A percentile compares a stretch with the other conserved stretches of the same genome.
phyloP scores from a whole-genome alignment of 2,113 vertebrate genomes.

The Hydropotes inermis region DNA sequence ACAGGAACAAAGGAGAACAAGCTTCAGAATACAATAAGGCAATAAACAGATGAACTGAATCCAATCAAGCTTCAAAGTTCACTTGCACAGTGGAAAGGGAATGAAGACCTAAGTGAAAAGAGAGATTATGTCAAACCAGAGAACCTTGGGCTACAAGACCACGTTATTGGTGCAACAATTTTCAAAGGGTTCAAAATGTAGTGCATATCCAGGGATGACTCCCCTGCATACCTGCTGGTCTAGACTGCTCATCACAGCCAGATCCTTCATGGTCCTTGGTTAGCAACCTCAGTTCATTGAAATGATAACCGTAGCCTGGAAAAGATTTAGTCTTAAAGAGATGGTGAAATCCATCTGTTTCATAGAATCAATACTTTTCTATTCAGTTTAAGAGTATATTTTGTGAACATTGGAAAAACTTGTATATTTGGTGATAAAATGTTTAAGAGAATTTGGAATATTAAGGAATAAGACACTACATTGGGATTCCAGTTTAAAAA shows the following conservation, averaged over 20 bases:
- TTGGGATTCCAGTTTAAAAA: background rate
- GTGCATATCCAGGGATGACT: background rate
- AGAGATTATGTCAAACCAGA: background rate
- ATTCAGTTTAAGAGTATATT: background rate
- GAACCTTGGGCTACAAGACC: background rate
- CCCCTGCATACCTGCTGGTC: background rate
- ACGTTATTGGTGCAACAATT: accelerated
- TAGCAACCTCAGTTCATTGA: background rate
- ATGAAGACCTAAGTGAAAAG: background rate
- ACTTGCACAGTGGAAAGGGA: background rate
- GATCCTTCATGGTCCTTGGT: background rate
- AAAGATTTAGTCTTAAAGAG: background rate
- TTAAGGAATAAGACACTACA: background rate
- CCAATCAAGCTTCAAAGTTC: background rate
- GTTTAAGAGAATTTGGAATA: background rate
- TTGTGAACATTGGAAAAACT: background rate
- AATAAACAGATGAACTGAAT: background rate
- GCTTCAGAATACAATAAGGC: background rate
- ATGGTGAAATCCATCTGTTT: background rate
- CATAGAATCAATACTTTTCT: background rate
- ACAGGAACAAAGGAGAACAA: background rate
- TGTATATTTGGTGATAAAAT: background rate
- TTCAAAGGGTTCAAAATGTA: background rate
- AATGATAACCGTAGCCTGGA: background rate
- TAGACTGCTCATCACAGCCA: background rate